Conservation (phyloP, 2,797 vertebrate species). For the Sebastiscus tertius region DNA sequence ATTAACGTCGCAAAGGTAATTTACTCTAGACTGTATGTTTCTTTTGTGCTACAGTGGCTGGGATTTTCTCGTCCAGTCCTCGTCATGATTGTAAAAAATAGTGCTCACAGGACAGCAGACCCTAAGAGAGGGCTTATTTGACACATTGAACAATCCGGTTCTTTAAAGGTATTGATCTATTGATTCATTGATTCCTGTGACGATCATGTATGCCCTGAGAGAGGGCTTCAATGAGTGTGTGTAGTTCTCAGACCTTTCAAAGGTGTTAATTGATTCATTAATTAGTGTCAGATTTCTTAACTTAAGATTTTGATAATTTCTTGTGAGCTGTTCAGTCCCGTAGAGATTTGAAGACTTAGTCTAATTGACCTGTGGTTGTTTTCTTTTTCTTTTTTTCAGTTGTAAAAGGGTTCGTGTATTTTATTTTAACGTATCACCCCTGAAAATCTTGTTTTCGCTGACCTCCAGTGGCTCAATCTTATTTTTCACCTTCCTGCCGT, state of each 20-base stretch:
- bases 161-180: neutral
- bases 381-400: neutral
- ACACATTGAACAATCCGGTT: neutral
- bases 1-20: conserved; percentile 45
- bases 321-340: neutral
- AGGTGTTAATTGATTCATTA: neutral
- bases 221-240: neutral
- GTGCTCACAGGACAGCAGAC: neutral
- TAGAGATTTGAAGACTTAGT: neutral
- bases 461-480: neutral
- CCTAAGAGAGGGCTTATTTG: neutral
- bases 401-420: neutral
- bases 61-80: neutral
- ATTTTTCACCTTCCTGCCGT: neutral
- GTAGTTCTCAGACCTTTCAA: neutral
- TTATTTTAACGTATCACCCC: neutral
- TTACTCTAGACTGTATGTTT: conserved; percentile 28
- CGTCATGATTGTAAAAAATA: neutral
- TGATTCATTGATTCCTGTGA: neutral
- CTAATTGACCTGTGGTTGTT: neutral
- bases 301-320: neutral
- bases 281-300: neutral
- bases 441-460: neutral
- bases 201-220: neutral
- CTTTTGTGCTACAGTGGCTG: conserved; percentile 6